Percentiles rank a stretch among this genome's conserved stretches.
phyloP scores from a whole-genome alignment of 2,113 vertebrate genomes.

The Pygoscelis antarcticus region DNA sequence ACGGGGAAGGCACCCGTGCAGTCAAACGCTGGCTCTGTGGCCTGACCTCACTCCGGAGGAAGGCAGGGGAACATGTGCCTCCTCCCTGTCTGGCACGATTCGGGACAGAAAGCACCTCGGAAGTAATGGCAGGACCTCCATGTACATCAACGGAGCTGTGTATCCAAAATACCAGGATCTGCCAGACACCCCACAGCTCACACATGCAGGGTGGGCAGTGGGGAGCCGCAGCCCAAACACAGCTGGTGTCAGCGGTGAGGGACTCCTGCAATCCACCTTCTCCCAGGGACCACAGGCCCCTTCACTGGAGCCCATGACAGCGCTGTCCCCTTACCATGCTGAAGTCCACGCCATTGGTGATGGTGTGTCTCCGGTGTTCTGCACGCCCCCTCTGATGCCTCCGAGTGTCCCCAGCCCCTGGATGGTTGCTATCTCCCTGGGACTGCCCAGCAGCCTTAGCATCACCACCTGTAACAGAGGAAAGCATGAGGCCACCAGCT shows the following conservation, averaged over 20 bases:
- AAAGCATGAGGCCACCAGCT: neutral
- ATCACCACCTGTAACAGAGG: slow-evolving; percentile 59
- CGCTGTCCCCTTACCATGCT: slow-evolving; percentile 75
- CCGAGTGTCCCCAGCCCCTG: slow-evolving; percentile 63
- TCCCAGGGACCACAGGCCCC: too few species aligned
- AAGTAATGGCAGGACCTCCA: neutral
- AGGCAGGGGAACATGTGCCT: neutral
- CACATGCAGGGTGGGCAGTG: accelerated
- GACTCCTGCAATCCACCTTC: neutral
- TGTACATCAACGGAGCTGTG: neutral
- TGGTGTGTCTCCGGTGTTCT: slow-evolving; percentile 90
- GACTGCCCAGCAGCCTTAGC: slow-evolving; percentile 71
- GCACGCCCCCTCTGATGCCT: slow-evolving; percentile 78
- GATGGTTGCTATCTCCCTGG: slow-evolving; percentile 72
- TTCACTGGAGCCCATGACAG: neutral
- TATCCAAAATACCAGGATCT: neutral
- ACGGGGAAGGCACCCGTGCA: neutral
- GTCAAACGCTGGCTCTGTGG: too few species aligned
- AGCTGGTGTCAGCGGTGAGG: neutral
- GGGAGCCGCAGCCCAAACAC: neutral
- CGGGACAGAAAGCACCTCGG: neutral
- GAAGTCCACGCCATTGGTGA: slow-evolving; percentile 90
- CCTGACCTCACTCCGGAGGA: too few species aligned
- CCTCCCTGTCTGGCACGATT: accelerated
- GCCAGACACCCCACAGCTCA: accelerated